Base-by-base conservation (phyloP, 2,888 invertebrate species). In the Cistogaster globosa region DNA sequence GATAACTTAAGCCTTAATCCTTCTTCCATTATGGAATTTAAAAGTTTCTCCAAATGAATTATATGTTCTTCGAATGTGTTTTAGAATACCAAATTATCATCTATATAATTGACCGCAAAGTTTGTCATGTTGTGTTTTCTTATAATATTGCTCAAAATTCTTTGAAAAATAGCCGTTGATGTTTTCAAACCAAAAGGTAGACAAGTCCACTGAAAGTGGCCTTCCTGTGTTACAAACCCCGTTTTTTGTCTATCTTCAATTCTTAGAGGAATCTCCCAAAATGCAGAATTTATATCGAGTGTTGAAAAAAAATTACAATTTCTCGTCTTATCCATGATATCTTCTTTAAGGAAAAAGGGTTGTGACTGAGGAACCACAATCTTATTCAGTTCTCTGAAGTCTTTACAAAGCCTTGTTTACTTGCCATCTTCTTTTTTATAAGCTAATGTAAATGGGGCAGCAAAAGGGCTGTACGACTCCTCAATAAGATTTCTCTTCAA, bases 241-340 rank as follows among this genome's bases (percentile, higher is more conserved):
- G 85, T 87, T 77, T 86, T 62, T 38, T 38, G 11, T 38, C 60
- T 8, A 62, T 62, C 60, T 62, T 62, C 12, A 36, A 62, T 12
- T 5, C 60, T 62, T 38, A 62, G 6, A 20, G 60, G 60, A 12
- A 62, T 62, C 3, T 38, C 60, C 38, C 60, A 62, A 62, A 62
- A 88, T 53, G 87, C 87, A 26, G 85, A 88, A 53, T 83, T 84
- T 84, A 87, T 86, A 53, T 84, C 79, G 1, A 87, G 81, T 67
- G 74, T 84, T 79, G 79, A 78, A 72, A 83, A 69, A n/a, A 77
- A 76, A 78, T 42, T 68, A 58, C 74, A 71, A 51, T 85, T 85
- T 86, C 78, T 86, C 14, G 82, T 84, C 77, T 83, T 85, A 45
- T 58, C 65, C 53, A 87, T 26, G 1, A 63, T 0, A 26, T 87